phyloP scores from a whole-genome alignment of 2,888 invertebrate species.

The Cephus sareptanus region DNA sequence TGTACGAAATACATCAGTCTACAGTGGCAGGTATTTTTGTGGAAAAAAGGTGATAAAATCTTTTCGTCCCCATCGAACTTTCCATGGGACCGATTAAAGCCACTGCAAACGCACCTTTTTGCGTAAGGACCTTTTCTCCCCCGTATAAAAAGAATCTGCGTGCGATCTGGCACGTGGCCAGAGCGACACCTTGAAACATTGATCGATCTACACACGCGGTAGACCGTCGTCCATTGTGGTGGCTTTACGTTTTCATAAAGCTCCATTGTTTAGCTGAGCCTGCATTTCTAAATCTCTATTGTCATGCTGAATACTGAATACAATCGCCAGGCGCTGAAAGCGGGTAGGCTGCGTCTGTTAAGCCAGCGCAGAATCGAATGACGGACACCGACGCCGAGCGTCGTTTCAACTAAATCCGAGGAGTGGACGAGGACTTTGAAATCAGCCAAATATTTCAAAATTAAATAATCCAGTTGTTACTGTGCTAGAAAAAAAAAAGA shows the following conservation, averaged over 20 bases:
- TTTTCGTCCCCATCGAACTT: too few species aligned
- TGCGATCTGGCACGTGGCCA: background rate
- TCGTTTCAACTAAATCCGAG: too few species aligned
- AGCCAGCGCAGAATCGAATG: background rate
- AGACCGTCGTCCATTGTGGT: slow-evolving; percentile 39
- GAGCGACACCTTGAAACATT: slow-evolving; percentile 39
- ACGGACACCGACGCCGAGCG: background rate
- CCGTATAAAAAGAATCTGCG: background rate
- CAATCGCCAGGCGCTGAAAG: slow-evolving; percentile 39
- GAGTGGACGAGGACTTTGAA: too few species aligned
- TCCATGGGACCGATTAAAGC: too few species aligned
- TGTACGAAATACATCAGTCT: accelerated
- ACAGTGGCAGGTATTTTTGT: too few species aligned
- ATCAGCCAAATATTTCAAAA: too few species aligned
- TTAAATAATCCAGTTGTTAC: too few species aligned
- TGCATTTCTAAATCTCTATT: slow-evolving; percentile 54
- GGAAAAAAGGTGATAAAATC: too few species aligned
- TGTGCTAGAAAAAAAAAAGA: too few species aligned
- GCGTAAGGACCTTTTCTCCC: too few species aligned
- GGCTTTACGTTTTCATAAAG: slow-evolving; percentile 51
- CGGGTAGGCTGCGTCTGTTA: slow-evolving; percentile 18
- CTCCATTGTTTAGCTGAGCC: slow-evolving; percentile 50
- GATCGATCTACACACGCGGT: slow-evolving; percentile 31
- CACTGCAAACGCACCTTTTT: too few species aligned
- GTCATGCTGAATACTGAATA: slow-evolving; percentile 40